Evolutionary conservation across 2,113 vertebrate species (phyloP), one percentile per base, ranked within the genome.

Genomic region (Chascanopsetta lugubris): DNA sequence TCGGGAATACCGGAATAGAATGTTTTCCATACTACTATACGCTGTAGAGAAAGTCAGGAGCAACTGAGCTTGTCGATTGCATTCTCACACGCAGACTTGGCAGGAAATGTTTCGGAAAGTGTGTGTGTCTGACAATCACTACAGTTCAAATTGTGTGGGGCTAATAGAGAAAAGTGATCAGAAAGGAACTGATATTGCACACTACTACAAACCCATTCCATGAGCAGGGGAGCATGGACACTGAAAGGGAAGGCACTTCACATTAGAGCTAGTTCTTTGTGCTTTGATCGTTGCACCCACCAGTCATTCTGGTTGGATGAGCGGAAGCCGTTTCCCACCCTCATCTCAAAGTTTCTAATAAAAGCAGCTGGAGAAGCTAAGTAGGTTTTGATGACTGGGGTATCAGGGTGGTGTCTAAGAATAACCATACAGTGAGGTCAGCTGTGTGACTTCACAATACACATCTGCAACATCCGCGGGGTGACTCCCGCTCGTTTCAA

Each of bases 301-400:
- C 24, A 42, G 65, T 22, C 34, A 6, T 13, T 15, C 54, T 21
- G 25, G 36, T 18, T 30, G 34, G 34, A 57, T 9, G 15, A 61
- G 6, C 1, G 24, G 40, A 66, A 3, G 9, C 47, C 7, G 50
- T 40, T 51, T 61, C 24, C 55, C 73, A 58, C 29, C 53, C 20
- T 47, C 17, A 30, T 61, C 10, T 55, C 32, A 29, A n/a, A 42
- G 47, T 55, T 61, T 69, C 49, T 40, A 27, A 57, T 53, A 24
- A 53, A 67, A 67, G 50, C 46, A 67, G 57, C 38, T 46, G 55
- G 61, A 9, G 36, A 5, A 69, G 34, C 13, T 8, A 65, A 69
- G 56, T 25, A 59, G 34, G 8, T 71, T 78, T 50, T 46, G 30
- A 65, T 69, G 60, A 47, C 27, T 40, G 24, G 46, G 56, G 47